Evolutionary conservation across 2,797 vertebrate species (phyloP).

Genomic region (Lacerta agilis): DNA sequence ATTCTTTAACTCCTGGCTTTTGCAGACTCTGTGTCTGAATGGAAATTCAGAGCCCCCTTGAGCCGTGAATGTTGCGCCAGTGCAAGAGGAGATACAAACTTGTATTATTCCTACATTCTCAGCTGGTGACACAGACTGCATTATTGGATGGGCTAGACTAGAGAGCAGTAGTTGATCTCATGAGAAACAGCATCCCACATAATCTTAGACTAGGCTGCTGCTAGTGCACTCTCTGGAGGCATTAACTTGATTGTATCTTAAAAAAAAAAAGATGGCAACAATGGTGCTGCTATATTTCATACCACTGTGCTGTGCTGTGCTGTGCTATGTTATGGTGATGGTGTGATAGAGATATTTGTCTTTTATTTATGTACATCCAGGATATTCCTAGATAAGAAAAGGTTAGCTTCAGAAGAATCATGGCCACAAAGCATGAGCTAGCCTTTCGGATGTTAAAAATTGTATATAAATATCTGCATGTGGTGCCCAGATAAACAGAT

Average conservation of each 20-base stretch:
- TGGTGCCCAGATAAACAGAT: neutral
- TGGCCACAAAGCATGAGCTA: slow-evolving; percentile 19
- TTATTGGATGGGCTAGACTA: slow-evolving; percentile 44
- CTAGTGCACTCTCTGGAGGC: slow-evolving; percentile 16
- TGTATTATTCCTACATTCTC: slow-evolving; percentile 53
- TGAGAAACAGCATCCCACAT: neutral
- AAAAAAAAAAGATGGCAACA: neutral
- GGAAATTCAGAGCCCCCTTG: slow-evolving; percentile 19
- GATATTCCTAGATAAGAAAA: slow-evolving; percentile 19
- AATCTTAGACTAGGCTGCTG: slow-evolving; percentile 17
- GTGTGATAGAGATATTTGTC: slow-evolving; percentile 24
- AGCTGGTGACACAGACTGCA: slow-evolving; percentile 44
- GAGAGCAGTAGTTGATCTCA: slow-evolving; percentile 49
- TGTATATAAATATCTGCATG: neutral
- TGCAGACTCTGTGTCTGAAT: slow-evolving; percentile 3
- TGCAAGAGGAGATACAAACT: slow-evolving; percentile 44
- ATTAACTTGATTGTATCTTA: neutral
- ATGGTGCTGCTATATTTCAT: slow-evolving; percentile 11
- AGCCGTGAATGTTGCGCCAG: neutral
- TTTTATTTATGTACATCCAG: slow-evolving; percentile 10
- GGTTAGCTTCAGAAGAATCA: slow-evolving; percentile 10
- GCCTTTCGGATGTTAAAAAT: slow-evolving; percentile 33
- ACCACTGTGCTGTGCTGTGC: neutral
- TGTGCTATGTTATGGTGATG: slow-evolving; percentile 15
- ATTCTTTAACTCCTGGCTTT: slow-evolving; percentile 43